A percentile compares a stretch with the other conserved stretches of the same genome.
phyloP scores from a whole-genome alignment of 2,888 invertebrate species.

The Phaedon cochleariae region DNA sequence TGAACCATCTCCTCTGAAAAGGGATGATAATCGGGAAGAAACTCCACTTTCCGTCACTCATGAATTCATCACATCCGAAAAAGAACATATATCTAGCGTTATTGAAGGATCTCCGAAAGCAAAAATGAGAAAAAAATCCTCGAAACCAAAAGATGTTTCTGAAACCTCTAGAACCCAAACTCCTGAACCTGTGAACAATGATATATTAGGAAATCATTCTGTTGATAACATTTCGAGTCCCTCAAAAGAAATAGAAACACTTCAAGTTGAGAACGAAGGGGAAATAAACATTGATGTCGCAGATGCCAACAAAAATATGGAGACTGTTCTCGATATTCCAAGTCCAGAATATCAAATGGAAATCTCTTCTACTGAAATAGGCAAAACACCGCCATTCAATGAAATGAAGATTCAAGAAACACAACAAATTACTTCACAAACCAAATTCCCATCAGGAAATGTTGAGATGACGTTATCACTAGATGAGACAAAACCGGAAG shows the following conservation, averaged over 20 bases:
- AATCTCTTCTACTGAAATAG: not conserved
- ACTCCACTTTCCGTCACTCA: not conserved
- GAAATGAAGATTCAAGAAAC: constrained; percentile 28
- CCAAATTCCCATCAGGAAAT: constrained; percentile 53
- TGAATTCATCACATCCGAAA: constrained; percentile 19
- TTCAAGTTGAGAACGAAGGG: not conserved
- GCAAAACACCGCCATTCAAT: constrained; percentile 10
- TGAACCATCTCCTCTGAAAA: not conserved
- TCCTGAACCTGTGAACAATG: constrained; percentile 17
- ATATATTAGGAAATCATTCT: not conserved
- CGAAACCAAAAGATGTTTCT: constrained; percentile 31
- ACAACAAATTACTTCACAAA: constrained; percentile 34
- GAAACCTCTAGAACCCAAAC: constrained; percentile 37
- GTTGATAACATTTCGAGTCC: not conserved
- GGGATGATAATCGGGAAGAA: not conserved
- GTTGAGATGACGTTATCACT: constrained; percentile 55
- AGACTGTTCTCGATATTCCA: not conserved
- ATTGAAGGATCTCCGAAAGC: constrained; percentile 27
- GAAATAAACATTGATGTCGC: not conserved
- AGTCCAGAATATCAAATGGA: not conserved
- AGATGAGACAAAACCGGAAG: constrained; percentile 32
- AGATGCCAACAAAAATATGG: not conserved
- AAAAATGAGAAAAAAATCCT: constrained; percentile 43
- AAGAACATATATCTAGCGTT: constrained; percentile 27
- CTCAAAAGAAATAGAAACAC: not conserved